Conservation (phyloP, 2,797 vertebrate species). For the Epinephelus coioides region DNA sequence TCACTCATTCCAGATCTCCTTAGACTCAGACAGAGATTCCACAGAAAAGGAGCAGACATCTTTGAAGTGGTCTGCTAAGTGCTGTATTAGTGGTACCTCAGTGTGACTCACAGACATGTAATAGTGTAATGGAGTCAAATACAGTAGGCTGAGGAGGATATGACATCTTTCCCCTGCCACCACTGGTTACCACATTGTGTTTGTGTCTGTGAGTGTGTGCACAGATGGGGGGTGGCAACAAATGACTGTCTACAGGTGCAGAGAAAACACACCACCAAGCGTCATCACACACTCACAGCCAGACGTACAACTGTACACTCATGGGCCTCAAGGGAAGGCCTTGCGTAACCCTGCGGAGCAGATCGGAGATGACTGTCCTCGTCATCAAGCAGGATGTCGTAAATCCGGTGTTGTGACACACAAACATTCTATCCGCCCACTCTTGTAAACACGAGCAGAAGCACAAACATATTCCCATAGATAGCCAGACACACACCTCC, state of each 20-base stretch:
- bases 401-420: conserved; percentile 62
- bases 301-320: conserved; percentile 42
- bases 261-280: conserved; percentile 47
- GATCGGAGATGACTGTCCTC: conserved; percentile 47
- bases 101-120: conserved; percentile 75
- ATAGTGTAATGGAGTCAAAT: conserved; percentile 68
- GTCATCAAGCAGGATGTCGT: conserved; percentile 69
- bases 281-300: conserved; percentile 54
- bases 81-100: conserved; percentile 67
- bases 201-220: conserved; percentile 37
- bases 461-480: conserved; percentile 40
- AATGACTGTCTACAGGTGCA: conserved; percentile 73
- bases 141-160: conserved; percentile 59
- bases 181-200: conserved; percentile 55
- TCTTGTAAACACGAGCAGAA: conserved; percentile 54
- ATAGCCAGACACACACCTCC: not conserved
- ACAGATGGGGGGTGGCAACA: conserved; percentile 34
- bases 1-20: conserved; percentile 36
- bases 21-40: conserved; percentile 68
- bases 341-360: conserved; percentile 45
- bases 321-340: conserved; percentile 6
- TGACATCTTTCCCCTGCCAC: conserved; percentile 75
- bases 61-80: conserved; percentile 83
- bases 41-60: conserved; percentile 67
- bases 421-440: conserved; percentile 41